phyloP scores from a whole-genome alignment of 2,797 vertebrate genomes.

The Alca torda region DNA sequence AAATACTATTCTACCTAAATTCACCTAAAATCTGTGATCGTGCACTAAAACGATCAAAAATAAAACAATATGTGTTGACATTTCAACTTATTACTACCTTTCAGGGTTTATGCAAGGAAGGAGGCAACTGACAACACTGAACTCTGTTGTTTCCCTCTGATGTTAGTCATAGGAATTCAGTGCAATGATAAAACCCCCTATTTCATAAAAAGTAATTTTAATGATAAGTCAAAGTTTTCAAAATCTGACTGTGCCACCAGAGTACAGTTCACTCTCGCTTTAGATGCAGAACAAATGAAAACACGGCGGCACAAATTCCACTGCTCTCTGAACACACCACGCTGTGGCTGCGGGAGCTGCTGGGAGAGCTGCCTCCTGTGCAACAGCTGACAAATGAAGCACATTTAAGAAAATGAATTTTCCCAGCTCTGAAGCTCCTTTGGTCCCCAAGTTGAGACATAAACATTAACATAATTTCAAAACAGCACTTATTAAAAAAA shows the following conservation, averaged over 20 bases:
- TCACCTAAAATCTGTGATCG: not conserved
- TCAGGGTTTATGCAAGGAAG: not conserved
- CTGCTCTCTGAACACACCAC: fast-evolving
- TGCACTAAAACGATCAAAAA: not conserved
- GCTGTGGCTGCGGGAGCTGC: not conserved
- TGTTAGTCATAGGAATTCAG: not conserved
- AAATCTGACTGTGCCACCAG: not conserved
- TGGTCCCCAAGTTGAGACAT: not conserved
- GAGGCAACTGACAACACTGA: not conserved
- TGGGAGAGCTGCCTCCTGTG: not conserved
- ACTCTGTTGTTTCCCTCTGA: not conserved
- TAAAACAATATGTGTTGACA: fast-evolving
- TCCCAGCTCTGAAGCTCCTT: not conserved
- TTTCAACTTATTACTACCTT: not conserved
- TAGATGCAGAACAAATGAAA: not conserved
- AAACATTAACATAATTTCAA: not conserved
- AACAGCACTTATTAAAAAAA: not conserved
- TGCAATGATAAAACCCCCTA: fast-evolving
- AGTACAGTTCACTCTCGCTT: not conserved
- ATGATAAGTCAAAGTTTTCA: not conserved
- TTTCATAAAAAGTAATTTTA: not conserved
- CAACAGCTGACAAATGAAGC: not conserved
- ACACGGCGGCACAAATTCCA: fast-evolving
- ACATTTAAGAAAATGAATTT: not conserved
- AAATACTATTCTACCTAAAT: not conserved